A percentile compares a stretch with the other conserved stretches of the same genome.
Evolutionary conservation across 2,797 vertebrate species (phyloP).

Genomic region (Notamacropus eugenii): DNA sequence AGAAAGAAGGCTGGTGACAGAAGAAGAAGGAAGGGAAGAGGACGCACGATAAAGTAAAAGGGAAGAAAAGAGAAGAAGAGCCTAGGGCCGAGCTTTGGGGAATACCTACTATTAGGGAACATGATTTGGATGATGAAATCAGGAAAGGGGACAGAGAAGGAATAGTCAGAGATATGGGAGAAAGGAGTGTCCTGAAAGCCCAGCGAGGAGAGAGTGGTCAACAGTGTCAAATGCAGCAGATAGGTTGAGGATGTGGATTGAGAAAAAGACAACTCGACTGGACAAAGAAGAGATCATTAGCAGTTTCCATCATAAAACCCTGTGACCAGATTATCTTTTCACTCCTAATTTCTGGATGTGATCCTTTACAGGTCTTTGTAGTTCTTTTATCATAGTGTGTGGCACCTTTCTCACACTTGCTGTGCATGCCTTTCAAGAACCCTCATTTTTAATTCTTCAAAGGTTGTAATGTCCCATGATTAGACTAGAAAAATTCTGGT

Average conservation of each 20-base stretch:
- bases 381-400: neutral
- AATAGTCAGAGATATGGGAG: neutral
- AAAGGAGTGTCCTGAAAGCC: neutral
- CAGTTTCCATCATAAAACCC: neutral
- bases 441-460: neutral
- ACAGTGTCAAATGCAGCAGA: neutral
- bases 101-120: neutral
- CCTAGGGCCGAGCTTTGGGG: constrained; percentile 6
- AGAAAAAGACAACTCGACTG: neutral
- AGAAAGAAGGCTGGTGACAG: neutral
- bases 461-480: neutral
- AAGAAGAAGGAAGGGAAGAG: neutral
- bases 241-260: neutral
- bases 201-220: neutral
- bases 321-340: neutral
- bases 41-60: no score
- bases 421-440: neutral
- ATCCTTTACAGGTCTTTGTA: neutral
- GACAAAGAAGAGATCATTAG: neutral
- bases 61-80: neutral
- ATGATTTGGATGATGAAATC: fast-evolving
- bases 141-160: neutral
- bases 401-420: neutral
- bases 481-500: neutral
- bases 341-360: neutral